These are phyloP conservation scores for Diorhabda carinulata DNA, from an alignment of 1,140 invertebrate species.

Conservation along the genomic window DNA sequence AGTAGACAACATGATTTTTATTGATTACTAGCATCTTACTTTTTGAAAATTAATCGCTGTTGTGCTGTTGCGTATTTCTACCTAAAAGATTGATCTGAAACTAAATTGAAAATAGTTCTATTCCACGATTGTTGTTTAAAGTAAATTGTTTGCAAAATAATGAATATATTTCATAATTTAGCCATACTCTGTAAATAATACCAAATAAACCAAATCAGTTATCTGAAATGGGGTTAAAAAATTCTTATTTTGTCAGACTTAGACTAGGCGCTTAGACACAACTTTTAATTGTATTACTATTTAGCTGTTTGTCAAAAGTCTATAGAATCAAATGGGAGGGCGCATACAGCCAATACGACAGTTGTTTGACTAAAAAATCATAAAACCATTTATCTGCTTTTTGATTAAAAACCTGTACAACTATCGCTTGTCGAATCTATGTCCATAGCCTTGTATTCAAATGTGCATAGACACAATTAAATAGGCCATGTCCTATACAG, in stretches of 20 bases:
- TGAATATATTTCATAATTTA: too few relatives aligned
- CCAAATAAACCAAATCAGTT: too few relatives aligned
- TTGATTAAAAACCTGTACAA: background rate
- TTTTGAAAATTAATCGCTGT: too few relatives aligned
- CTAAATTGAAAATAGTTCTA: too few relatives aligned
- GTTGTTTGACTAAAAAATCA: background rate
- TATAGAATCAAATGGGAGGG: background rate
- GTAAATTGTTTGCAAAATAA: too few relatives aligned
- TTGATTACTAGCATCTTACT: too few relatives aligned
- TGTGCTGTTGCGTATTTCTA: too few relatives aligned
- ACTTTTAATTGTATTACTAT: background rate
- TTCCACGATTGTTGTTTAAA: too few relatives aligned
- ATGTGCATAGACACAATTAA: background rate
- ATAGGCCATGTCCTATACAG: background rate
- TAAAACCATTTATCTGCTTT: background rate
- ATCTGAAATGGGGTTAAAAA: too few relatives aligned
- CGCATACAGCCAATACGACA: background rate
- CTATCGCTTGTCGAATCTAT: background rate
- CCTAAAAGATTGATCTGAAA: too few relatives aligned
- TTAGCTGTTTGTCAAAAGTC: background rate
- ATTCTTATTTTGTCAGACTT: background rate
- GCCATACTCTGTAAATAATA: too few relatives aligned
- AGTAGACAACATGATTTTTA: too few relatives aligned
- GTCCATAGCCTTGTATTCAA: background rate
- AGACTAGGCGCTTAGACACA: background rate